Evolutionary conservation across 2,113 vertebrate genomes (phyloP).

Genomic region (Xiphophorus hellerii): DNA sequence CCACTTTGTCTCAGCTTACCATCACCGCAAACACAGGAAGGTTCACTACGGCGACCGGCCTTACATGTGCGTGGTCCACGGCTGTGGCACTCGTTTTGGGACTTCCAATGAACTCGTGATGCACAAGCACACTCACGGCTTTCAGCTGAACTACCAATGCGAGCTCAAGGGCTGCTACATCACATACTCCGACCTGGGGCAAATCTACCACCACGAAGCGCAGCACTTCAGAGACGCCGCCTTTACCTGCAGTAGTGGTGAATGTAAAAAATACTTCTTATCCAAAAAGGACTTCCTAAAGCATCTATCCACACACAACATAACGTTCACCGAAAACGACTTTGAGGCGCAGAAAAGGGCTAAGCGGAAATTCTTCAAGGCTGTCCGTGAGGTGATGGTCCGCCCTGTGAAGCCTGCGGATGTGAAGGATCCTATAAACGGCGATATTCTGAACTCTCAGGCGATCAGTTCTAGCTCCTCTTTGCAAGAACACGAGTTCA

Average conservation of each 20-base stretch:
- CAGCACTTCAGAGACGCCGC: slow-evolving; percentile 97
- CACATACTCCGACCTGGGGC: slow-evolving; percentile 92
- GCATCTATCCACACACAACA: slow-evolving; percentile 88
- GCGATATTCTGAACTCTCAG: slow-evolving; percentile 32
- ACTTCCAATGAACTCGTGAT: slow-evolving; percentile 89
- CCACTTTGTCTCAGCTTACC: slow-evolving; percentile 92
- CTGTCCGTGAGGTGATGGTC: slow-evolving; percentile 28
- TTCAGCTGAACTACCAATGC: slow-evolving; percentile 90
- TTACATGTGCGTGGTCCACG: slow-evolving; percentile 89
- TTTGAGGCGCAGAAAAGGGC: slow-evolving; percentile 78
- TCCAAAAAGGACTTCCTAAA: slow-evolving; percentile 92
- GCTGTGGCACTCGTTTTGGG: slow-evolving; percentile 87
- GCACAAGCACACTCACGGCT: slow-evolving; percentile 92
- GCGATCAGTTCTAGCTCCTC: slow-evolving; percentile 44
- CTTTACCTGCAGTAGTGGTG: slow-evolving; percentile 86
- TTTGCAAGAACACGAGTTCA: slow-evolving; percentile 28
- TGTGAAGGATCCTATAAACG: slow-evolving; percentile 28
- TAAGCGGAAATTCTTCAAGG: slow-evolving; percentile 66
- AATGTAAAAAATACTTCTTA: slow-evolving; percentile 94
- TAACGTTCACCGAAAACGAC: slow-evolving; percentile 82
- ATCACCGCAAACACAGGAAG: slow-evolving; percentile 88
- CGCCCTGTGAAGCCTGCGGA: slow-evolving; percentile 13
- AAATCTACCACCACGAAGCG: slow-evolving; percentile 96
- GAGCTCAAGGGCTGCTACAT: slow-evolving; percentile 91
- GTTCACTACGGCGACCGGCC: slow-evolving; percentile 88